Evolutionary conservation across 2,797 vertebrate genomes (phyloP).

Genomic region (Erethizon dorsatum): DNA sequence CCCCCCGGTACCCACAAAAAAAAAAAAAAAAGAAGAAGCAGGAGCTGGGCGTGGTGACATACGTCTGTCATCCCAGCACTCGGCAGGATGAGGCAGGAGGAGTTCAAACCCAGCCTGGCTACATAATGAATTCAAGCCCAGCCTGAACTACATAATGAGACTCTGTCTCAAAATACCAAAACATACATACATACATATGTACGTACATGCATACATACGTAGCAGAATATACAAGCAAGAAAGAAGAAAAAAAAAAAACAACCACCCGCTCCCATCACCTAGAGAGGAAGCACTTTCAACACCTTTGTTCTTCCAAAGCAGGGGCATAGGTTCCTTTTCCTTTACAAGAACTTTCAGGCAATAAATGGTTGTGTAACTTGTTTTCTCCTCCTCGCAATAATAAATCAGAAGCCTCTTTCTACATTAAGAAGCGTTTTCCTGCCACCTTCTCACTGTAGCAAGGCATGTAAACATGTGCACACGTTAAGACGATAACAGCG

Average conservation of each 20-base stretch:
- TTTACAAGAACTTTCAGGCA: background rate
- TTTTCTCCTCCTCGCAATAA: background rate
- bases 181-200: too few species aligned
- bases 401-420: background rate
- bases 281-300: background rate
- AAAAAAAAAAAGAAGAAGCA: background rate
- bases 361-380: background rate
- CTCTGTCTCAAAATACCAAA: background rate
- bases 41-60: background rate
- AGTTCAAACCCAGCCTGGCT: background rate
- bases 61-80: background rate
- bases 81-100: background rate
- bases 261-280: background rate
- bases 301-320: background rate
- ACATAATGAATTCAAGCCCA: background rate
- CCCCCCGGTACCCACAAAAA: too few species aligned
- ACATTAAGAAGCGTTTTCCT: background rate
- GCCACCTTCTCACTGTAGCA: background rate
- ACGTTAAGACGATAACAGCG: background rate
- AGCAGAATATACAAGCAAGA: background rate
- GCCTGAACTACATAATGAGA: background rate
- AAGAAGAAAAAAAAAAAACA: background rate
- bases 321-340: background rate
- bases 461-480: background rate
- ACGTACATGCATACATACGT: too few species aligned